phyloP scores from a whole-genome alignment of 1,140 invertebrate genomes.

The Phymorhynchus buccinoides region DNA sequence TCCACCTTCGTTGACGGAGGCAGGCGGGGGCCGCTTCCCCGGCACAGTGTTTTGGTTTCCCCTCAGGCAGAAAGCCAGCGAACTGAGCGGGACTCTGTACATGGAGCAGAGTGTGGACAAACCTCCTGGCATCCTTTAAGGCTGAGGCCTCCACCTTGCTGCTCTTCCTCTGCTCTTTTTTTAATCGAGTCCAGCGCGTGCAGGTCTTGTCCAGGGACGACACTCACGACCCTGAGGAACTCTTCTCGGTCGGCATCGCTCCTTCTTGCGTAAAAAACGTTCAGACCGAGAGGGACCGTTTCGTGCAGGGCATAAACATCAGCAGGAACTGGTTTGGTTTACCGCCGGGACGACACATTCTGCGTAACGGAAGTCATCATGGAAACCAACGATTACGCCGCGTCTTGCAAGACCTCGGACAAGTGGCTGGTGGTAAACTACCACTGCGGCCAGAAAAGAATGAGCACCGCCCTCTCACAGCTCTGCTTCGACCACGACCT shows the following conservation, averaged over 20 bases:
- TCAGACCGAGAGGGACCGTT: not conserved
- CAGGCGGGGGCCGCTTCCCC: conserved; percentile 42
- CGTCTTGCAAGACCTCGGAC: not conserved
- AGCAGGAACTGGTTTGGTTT: not conserved
- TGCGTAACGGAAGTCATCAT: conserved; percentile 5
- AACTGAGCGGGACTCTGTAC: conserved; percentile 50
- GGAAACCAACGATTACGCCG: conserved; percentile 4
- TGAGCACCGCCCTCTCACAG: not conserved
- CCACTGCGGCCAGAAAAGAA: conserved; percentile 24
- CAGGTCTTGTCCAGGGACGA: conserved; percentile 3
- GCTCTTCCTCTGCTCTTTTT: too few species aligned
- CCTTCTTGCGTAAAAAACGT: not conserved
- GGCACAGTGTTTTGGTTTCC: conserved; percentile 65
- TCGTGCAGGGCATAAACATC: not conserved
- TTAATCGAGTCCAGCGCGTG: conserved; percentile 45
- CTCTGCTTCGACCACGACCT: conserved; percentile 23
- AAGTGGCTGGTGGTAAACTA: conserved; percentile 38
- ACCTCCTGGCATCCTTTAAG: conserved; percentile 52
- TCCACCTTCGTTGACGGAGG: conserved; percentile 4
- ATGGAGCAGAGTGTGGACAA: conserved; percentile 45
- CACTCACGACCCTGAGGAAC: not conserved
- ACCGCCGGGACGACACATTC: not conserved
- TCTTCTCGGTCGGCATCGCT: not conserved
- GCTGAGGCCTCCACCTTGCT: conserved; percentile 46
- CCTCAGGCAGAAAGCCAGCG: conserved; percentile 43